Conservation (phyloP, 2,888 invertebrate genomes). For the Digitonthophagus gazella region DNA sequence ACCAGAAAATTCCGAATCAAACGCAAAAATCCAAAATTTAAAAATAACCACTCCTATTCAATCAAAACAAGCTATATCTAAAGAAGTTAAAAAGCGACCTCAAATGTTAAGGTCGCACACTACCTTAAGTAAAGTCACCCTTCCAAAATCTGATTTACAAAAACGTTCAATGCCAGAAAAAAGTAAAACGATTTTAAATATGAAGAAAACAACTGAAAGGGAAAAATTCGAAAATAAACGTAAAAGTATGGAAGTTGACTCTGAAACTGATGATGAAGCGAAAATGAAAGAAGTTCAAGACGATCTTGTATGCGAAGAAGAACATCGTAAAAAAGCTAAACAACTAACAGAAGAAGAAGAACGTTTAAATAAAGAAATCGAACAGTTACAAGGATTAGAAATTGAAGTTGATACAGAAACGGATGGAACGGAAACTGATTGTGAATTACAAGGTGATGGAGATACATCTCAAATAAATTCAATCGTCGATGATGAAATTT, state of each 20-base stretch:
- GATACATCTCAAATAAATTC: slow-evolving; percentile 39
- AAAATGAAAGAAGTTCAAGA: slow-evolving; percentile 60
- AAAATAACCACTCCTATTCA: slow-evolving; percentile 15
- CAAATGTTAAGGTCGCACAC: slow-evolving; percentile 45
- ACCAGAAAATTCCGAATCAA: slow-evolving; percentile 45
- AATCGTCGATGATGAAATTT: slow-evolving; percentile 47
- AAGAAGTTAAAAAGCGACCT: slow-evolving; percentile 14
- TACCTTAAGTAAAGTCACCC: slow-evolving; percentile 43
- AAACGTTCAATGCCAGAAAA: slow-evolving; percentile 27
- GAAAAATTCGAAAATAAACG: slow-evolving; percentile 57
- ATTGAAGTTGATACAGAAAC: slow-evolving; percentile 80
- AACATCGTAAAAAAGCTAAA: slow-evolving; percentile 66
- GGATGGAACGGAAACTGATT: slow-evolving; percentile 72
- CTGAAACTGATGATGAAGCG: slow-evolving; percentile 59
- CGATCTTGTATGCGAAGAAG: slow-evolving; percentile 57
- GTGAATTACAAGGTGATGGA: slow-evolving; percentile 57
- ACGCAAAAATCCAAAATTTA: slow-evolving; percentile 47
- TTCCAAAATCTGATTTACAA: slow-evolving; percentile 30
- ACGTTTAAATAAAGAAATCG: slow-evolving; percentile 70
- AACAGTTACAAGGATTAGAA: slow-evolving; percentile 70
- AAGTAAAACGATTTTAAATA: slow-evolving; percentile 32
- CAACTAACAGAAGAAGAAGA: slow-evolving; percentile 74
- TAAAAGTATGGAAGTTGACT: slow-evolving; percentile 60
- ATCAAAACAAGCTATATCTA: neutral
- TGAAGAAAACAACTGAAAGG: slow-evolving; percentile 47